phyloP scores from a whole-genome alignment of 2,888 invertebrate species.

The Drosophila borealis region DNA sequence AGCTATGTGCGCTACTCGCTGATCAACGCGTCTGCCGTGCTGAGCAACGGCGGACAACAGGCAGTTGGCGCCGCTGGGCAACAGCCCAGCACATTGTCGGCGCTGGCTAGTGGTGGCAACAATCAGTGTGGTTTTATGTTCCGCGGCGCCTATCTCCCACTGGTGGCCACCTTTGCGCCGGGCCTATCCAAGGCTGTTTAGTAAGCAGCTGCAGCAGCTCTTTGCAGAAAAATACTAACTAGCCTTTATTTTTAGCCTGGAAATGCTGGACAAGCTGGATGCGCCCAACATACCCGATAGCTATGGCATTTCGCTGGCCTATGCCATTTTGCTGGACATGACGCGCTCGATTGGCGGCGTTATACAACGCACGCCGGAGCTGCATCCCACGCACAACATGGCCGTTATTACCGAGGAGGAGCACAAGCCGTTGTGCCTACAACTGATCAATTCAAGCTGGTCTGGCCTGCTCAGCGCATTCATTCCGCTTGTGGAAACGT shows the following conservation, averaged over 20 bases:
- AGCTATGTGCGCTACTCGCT: conserved; percentile 97
- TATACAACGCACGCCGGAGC: conserved; percentile 86
- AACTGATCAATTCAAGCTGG: conserved; percentile 97
- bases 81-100: conserved; percentile 62
- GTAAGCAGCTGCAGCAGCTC: conserved; percentile 87
- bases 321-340: conserved; percentile 96
- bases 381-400: conserved; percentile 76
- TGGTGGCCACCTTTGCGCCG: conserved; percentile 93
- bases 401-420: conserved; percentile 80
- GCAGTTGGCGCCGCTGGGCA: conserved; percentile 25
- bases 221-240: background rate
- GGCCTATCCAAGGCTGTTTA: conserved; percentile 95
- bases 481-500: conserved; percentile 96
- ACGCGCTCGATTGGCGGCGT: conserved; percentile 93
- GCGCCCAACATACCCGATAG: conserved; percentile 98
- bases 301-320: conserved; percentile 98
- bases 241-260: conserved; percentile 88
- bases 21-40: conserved; percentile 86
- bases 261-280: conserved; percentile 97
- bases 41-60: conserved; percentile 76
- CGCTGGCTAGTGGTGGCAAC: conserved; percentile 85
- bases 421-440: conserved; percentile 86
- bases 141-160: conserved; percentile 95
- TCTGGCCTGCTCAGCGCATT: conserved; percentile 96
- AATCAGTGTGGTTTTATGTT: conserved; percentile 92